These are phyloP conservation scores for Mystacornis crossleyi DNA, from an alignment of 2,113 vertebrate genomes.

Conservation along the genomic window DNA sequence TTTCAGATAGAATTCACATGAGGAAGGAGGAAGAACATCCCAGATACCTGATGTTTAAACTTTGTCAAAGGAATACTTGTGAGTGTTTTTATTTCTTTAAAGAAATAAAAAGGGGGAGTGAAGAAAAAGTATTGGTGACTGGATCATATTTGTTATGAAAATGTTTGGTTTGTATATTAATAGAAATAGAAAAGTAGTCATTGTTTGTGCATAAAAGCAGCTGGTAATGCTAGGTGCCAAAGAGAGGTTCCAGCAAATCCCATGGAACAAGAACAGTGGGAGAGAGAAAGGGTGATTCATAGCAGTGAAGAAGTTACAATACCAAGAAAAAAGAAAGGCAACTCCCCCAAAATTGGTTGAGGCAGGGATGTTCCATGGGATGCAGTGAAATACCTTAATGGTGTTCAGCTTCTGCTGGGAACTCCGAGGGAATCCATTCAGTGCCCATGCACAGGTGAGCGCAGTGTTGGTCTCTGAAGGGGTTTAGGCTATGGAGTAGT, in stretches of 20 bases:
- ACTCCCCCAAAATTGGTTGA: background rate
- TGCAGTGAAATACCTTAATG: background rate
- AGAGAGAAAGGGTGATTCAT: background rate
- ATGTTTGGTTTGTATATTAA: background rate
- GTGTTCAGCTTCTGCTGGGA: background rate
- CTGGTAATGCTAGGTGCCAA: background rate
- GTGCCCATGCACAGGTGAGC: accelerated
- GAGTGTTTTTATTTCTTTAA: background rate
- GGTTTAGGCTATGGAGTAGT: background rate
- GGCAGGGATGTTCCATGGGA: background rate
- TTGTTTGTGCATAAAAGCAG: background rate
- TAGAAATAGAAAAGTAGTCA: background rate
- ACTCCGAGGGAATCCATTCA: accelerated
- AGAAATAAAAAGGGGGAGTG: background rate
- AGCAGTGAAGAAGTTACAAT: background rate
- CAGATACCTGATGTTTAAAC: background rate
- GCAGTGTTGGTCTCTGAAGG: background rate
- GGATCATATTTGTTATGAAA: background rate
- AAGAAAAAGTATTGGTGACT: background rate
- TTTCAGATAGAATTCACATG: background rate
- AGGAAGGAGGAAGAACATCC: background rate
- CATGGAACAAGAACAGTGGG: background rate
- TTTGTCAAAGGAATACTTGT: background rate
- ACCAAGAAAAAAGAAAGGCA: background rate
- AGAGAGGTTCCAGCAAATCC: background rate